Evolutionary conservation across 37 sponge, comb jelly and placozoan genomes (phyloP).

Genomic region (Halichondria panicea): DNA sequence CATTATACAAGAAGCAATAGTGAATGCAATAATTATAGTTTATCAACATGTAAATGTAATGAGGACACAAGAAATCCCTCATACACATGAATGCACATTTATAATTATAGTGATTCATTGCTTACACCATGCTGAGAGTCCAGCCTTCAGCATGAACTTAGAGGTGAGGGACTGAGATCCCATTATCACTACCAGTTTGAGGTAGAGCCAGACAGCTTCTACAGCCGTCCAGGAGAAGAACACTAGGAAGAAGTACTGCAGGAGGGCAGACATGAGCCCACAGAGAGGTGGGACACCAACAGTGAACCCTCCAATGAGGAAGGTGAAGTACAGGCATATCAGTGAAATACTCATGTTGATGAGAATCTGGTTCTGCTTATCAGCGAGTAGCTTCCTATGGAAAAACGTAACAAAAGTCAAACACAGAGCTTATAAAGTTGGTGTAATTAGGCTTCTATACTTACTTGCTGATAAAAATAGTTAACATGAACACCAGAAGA

Average conservation of each 20-base stretch:
- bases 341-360: slow-evolving; percentile 63
- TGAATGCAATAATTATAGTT: too few relatives aligned
- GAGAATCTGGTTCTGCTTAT: slow-evolving; percentile 29
- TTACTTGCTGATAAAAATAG: slow-evolving; percentile 58
- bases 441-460: background rate
- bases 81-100: too few relatives aligned
- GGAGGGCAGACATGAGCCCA: slow-evolving; percentile 47
- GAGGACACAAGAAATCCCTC: too few relatives aligned
- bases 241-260: slow-evolving; percentile 70
- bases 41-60: too few relatives aligned
- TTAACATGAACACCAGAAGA: slow-evolving; percentile 31
- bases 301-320: slow-evolving; percentile 29
- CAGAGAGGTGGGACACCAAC: slow-evolving; percentile 28
- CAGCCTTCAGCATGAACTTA: slow-evolving; percentile 21
- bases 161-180: slow-evolving; percentile 1
- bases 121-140: slow-evolving; percentile 50
- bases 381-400: slow-evolving; percentile 41
- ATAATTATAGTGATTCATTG: background rate
- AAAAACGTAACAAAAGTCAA: background rate
- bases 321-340: slow-evolving; percentile 46
- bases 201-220: slow-evolving; percentile 55
- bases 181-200: slow-evolving; percentile 48
- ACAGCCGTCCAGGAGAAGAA: slow-evolving; percentile 62
- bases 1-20: too few relatives aligned
- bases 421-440: background rate